phyloP scores from a whole-genome alignment of 2,888 invertebrate species.

The Carcina quercana region DNA sequence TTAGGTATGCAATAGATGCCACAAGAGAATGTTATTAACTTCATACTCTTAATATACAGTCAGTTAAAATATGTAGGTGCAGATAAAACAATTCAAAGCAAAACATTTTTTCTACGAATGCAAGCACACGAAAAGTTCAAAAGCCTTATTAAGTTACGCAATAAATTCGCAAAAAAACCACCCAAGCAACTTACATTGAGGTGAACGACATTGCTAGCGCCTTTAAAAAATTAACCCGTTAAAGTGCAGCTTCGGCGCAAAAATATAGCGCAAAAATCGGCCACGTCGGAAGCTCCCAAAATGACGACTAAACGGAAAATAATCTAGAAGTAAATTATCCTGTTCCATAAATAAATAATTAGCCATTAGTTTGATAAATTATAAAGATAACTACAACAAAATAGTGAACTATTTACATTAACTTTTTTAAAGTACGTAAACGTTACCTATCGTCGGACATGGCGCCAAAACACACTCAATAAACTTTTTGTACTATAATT shows the following conservation, averaged over 20 bases:
- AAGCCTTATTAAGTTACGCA: too few relatives aligned
- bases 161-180: slow-evolving; percentile 8
- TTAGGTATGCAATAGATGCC: too few relatives aligned
- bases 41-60: too few relatives aligned
- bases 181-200: slow-evolving; percentile 60
- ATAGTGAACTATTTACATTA: slow-evolving; percentile 4
- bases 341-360: slow-evolving; percentile 20
- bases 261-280: slow-evolving; percentile 31
- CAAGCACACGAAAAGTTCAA: too few relatives aligned
- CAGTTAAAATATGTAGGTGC: too few relatives aligned
- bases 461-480: slow-evolving; percentile 25
- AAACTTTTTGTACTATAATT: slow-evolving; percentile 22
- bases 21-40: too few relatives aligned
- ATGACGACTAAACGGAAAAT: slow-evolving; percentile 35
- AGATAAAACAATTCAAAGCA: too few relatives aligned
- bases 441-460: slow-evolving; percentile 47
- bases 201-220: slow-evolving; percentile 60
- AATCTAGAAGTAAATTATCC: slow-evolving; percentile 47
- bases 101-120: too few relatives aligned
- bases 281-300: slow-evolving; percentile 42
- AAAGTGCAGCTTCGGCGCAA: slow-evolving; percentile 25
- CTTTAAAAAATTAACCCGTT: slow-evolving; percentile 16
- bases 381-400: slow-evolving; percentile 12
- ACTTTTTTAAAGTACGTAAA: slow-evolving; percentile 4
- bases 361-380: slow-evolving; percentile 13